Percentiles rank a stretch among this genome's conserved stretches.
Conservation (phyloP, 2,888 invertebrate species). For the Podabrus alpinus region DNA sequence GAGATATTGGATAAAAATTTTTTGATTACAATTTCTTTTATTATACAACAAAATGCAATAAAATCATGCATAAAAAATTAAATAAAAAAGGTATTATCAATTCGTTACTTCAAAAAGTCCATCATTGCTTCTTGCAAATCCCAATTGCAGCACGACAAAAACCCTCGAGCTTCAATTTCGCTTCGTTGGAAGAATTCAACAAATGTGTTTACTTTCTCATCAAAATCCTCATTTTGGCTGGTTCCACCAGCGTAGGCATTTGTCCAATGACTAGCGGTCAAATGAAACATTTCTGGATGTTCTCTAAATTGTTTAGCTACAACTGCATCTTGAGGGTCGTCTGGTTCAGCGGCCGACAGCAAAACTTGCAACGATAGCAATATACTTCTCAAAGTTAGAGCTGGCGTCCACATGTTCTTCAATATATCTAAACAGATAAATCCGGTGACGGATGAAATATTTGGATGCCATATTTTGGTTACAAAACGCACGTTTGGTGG, state of each 20-base stretch:
- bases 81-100: too few relatives aligned
- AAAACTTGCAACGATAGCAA: constrained; percentile 94
- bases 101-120: too few relatives aligned
- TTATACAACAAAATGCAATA: too few relatives aligned
- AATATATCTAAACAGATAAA: constrained; percentile 98
- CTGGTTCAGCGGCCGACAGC: constrained; percentile 88
- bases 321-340: constrained; percentile 95
- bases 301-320: constrained; percentile 97
- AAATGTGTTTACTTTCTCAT: constrained; percentile 84
- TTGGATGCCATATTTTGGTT: constrained; percentile 99
- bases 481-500: constrained; percentile 98
- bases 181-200: constrained; percentile 95
- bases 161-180: constrained; percentile 85
- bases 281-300: constrained; percentile 79
- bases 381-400: constrained; percentile 95
- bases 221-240: constrained; percentile 75
- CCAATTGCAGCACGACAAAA: constrained; percentile 92
- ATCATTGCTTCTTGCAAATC: constrained; percentile 89
- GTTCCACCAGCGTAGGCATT: constrained; percentile 90
- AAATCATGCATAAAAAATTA: too few relatives aligned
- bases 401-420: constrained; percentile 96
- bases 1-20: too few relatives aligned
- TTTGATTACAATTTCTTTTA: too few relatives aligned
- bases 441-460: constrained; percentile 97
- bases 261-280: constrained; percentile 97